phyloP scores from a whole-genome alignment of 2,888 invertebrate species.

The Temnothorax rugatulus region DNA sequence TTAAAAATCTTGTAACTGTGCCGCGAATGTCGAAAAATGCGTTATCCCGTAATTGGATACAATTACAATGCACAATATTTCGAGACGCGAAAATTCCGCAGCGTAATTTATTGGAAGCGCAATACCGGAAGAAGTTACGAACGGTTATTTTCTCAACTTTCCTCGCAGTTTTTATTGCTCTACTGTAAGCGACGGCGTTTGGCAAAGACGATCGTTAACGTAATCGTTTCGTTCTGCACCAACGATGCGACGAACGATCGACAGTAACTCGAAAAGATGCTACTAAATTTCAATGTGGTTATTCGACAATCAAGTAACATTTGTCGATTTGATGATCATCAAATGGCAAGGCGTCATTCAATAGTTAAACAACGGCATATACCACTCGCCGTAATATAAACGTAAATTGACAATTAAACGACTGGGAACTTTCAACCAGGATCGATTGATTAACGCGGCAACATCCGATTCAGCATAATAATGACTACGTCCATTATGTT shows the following conservation, averaged over 20 bases:
- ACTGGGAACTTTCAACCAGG: background rate
- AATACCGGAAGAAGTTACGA: constrained; percentile 45
- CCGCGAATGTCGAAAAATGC: background rate
- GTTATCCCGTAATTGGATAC: background rate
- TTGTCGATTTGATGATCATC: background rate
- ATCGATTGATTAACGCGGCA: constrained; percentile 24
- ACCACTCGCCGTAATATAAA: background rate
- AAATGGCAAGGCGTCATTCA: background rate
- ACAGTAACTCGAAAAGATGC: constrained; percentile 8
- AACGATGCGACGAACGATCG: constrained; percentile 59
- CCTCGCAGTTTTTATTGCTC: constrained; percentile 38
- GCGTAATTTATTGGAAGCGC: constrained; percentile 23
- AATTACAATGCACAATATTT: constrained; percentile 3
- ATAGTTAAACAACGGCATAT: background rate
- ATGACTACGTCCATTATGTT: constrained; percentile 33
- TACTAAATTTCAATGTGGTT: background rate
- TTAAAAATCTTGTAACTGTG: background rate
- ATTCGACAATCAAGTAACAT: constrained; percentile 30
- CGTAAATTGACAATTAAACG: constrained; percentile 28
- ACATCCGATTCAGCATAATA: constrained; percentile 18
- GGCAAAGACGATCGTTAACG: constrained; percentile 65
- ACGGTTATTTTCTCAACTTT: constrained; percentile 29
- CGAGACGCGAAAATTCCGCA: background rate
- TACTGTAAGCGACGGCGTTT: constrained; percentile 8
- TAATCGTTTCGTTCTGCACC: constrained; percentile 73